Base-by-base conservation (phyloP, 2,113 vertebrate genomes). In the Uria lomvia region DNA sequence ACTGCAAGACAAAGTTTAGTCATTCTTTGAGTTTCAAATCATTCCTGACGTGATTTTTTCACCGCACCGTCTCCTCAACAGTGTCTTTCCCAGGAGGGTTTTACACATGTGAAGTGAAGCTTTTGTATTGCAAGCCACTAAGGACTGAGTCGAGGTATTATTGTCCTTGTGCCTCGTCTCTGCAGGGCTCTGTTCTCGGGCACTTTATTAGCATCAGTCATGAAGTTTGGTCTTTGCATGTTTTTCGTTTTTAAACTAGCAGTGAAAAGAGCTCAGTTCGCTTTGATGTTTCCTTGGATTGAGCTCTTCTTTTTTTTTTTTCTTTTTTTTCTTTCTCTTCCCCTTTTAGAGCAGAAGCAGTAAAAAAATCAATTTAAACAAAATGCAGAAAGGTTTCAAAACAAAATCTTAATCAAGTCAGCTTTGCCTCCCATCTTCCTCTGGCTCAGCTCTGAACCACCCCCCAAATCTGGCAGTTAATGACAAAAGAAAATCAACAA, bases 271-370 rank as follows among this genome's bases (percentile, higher is more conserved):
- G 62, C 84, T 81, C 67, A 0, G 59, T 22, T 86, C 30, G 40
- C 60, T 97, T 88, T 96, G 94, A 95, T 88, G 77, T 90, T 86
- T 62, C n/a, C 68, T 65, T 20, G 63, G 84, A 63, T 52, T 65
- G n/a, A 81, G 66, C 17, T 58, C 6, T 19, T 9, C 19, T 62
- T 36, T 8, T 40, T n/a, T 21, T 13, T 36, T 30, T 24, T 29
- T 26, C 11, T 50, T 43, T 20, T 26, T 14, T 38, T 43, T 26
- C 29, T 30, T 14, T 42, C 8, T 15, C 49, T 63, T 81, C 63
- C 49, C 6, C 34, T 78, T 72, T 96, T 16, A 42, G 77, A 88
- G 81, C 27, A 59, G 83, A 75, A 81, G 93, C 30, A 74, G 60
- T 85, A 92, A 67, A 42, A 49, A 96, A 96, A 94, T 91, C 77